A percentile compares a stretch with the other conserved stretches of the same genome.
Conservation (phyloP, 2,888 invertebrate species). For the Lasioglossum figueresi region DNA sequence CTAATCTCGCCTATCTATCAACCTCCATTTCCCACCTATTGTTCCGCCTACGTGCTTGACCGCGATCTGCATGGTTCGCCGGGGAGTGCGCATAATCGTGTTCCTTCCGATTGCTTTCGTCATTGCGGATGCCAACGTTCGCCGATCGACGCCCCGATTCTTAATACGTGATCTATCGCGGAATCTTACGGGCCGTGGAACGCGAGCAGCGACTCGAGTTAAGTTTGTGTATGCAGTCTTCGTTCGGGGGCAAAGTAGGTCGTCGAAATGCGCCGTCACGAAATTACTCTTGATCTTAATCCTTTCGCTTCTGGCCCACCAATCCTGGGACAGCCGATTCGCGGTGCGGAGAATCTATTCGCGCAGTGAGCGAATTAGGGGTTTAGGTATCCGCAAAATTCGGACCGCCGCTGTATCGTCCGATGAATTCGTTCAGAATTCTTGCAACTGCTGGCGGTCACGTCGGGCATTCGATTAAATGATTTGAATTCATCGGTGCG, state of each 20-base stretch:
- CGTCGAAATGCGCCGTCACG: conserved; percentile 65
- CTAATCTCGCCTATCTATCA: conserved; percentile 17
- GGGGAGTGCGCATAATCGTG: background rate
- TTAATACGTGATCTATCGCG: conserved; percentile 67
- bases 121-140: conserved; percentile 27
- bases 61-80: background rate
- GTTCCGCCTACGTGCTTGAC: background rate
- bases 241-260: conserved; percentile 54
- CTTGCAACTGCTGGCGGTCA: too few species aligned
- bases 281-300: conserved; percentile 65
- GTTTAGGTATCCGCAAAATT: background rate
- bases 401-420: background rate
- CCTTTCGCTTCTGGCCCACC: conserved; percentile 31
- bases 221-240: conserved; percentile 62
- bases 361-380: background rate
- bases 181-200: conserved; percentile 44
- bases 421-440: background rate
- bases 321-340: conserved; percentile 28
- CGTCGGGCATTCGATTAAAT: background rate
- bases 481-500: background rate
- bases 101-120: conserved; percentile 18
- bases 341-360: conserved; percentile 14
- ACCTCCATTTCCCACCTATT: conserved; percentile 23
- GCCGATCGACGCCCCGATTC: conserved; percentile 52
- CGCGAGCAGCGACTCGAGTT: conserved; percentile 32